Conservation (phyloP, 2,888 invertebrate species). For the Sesia apiformis region DNA sequence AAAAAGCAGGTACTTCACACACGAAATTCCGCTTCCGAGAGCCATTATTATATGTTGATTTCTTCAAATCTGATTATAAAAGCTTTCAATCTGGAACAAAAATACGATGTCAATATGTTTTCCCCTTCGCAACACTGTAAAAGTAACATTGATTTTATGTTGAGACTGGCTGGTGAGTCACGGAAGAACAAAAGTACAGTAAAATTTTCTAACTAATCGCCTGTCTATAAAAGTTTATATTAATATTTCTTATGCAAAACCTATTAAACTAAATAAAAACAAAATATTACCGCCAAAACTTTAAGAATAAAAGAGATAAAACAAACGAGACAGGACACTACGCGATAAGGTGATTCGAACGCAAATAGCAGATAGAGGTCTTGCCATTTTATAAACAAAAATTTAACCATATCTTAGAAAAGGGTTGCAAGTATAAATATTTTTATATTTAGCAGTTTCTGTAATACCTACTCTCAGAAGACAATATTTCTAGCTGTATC, state of each 20-base stretch:
- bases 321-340: neutral
- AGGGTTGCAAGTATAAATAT: neutral
- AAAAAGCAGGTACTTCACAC: slow-evolving; percentile 91
- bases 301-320: neutral
- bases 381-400: no score
- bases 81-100: slow-evolving; percentile 51
- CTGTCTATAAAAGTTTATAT: no score
- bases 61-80: slow-evolving; percentile 19
- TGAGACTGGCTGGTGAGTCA: neutral
- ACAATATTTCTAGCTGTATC: no score
- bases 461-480: no score
- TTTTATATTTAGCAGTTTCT: no score
- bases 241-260: neutral
- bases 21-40: slow-evolving; percentile 86
- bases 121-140: slow-evolving; percentile 13
- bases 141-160: slow-evolving; percentile 5
- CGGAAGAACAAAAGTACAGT: neutral
- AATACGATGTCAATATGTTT: slow-evolving; percentile 35
- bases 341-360: neutral
- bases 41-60: slow-evolving; percentile 75
- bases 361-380: no score
- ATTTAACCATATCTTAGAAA: neutral
- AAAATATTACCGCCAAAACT: neutral
- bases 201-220: neutral
- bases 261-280: neutral